Evolutionary conservation across 2,113 vertebrate species (phyloP), one percentile per base, ranked within the genome.

Genomic region (Nycticorax nycticorax): DNA sequence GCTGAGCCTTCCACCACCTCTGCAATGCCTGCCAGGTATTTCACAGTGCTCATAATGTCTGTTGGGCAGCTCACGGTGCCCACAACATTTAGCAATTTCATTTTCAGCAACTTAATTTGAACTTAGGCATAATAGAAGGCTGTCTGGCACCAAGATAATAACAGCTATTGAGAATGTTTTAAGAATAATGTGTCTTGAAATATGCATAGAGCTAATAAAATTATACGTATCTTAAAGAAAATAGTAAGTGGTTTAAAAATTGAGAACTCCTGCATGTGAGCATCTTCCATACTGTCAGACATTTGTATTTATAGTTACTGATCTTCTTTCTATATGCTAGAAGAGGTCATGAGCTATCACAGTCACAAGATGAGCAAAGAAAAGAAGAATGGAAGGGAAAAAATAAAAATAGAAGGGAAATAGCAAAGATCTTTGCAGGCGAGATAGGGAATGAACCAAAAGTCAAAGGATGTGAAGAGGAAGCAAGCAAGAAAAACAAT

Each of bases 61-160:
- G 48, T 37, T 89, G 69, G 23, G 37, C 8, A 56, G 41, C 32
- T 86, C 43, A 55, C 3, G 13, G 56, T 75, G 43, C 64, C 69
- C 80, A 67, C 60, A 86, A 20, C 50, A 81, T 84, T 85, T 59
- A 84, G 60, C 50, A 59, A 32, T 87, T 95, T 91, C 48, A 67
- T 94, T 95, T 89, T 92, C 86, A 60, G 52, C 85, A 63, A 75
- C 39, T 85, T 52, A 74, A 30, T 96, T 81, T 85, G 33, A 84
- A 48, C 0, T 60, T 80, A 71, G 21, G 21, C 35, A 8, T 82
- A 82, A 56, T 28, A 85, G 45, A 89, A 82, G 12, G 15, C 28
- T 93, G n/a, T 52, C 60, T 89, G 73, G 41, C 39, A 80, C 59
- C 27, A 85, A 92, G 88, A 73, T 76, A 67, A 81, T 78, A 93